Base-by-base conservation (phyloP, 2,888 invertebrate genomes). In the Pseudoips prasinana region DNA sequence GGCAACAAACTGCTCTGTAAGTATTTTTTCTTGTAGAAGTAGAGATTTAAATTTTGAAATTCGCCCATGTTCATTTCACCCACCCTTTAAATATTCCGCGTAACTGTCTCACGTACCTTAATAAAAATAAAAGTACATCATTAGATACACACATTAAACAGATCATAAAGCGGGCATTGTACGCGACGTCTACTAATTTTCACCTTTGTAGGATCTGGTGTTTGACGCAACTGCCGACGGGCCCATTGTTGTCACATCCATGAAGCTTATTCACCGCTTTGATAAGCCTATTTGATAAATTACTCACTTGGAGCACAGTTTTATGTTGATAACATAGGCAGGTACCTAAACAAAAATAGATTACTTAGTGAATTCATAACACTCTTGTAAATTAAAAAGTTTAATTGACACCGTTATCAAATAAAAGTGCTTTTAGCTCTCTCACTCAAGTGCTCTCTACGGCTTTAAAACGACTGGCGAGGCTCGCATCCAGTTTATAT, bases 241-340 rank as follows among this genome's bases (percentile, higher is more conserved):
- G 42, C 44, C 44, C 38, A 69, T 73, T 73, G 73, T 73, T 69
- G 74, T 64, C 71, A 67, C 44, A 57, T 58, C 55, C 68, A 70
- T 54, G 56, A 46, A 33, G 53, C 58, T 65, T 57, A 63, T 67
- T 64, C 65, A 62, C 24, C 42, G 58, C 53, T 64, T 65, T 68
- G 64, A 64, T 64, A 64, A 58, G 57, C 55, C 57, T 39, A 54
- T 44, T 59, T 69, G 70, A 74, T 72, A 66, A 73, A 74, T 74
- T 62, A 61, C 55, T 46, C 31, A 47, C 50, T 56, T 49, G 45
- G 41, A 51, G 49, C 51, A 58, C 63, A 55, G 33, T 20, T 20
- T 7, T 20, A 20, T 7, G 20, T 20, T 20, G 20, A n/a, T 7
- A 20, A 20, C 2, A 20, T 20, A 7, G 7, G 20, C n/a, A 7